phyloP scores from a whole-genome alignment of 2,888 invertebrate genomes.

The Sialis lutaria region DNA sequence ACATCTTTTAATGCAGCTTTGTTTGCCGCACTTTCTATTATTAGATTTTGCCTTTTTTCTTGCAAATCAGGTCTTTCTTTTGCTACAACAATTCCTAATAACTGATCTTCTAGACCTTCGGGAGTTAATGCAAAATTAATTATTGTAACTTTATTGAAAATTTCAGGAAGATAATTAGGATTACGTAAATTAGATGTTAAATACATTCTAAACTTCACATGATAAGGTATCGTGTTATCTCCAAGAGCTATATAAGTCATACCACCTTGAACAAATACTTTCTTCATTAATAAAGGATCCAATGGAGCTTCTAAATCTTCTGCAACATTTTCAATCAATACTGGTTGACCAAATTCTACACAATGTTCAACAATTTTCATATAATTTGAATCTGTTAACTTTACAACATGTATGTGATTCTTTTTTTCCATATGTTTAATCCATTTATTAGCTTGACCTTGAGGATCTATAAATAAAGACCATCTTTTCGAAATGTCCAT shows the following conservation, averaged over 20 bases:
- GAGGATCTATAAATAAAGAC: slow-evolving; percentile 72
- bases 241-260: slow-evolving; percentile 60
- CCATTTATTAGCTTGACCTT: slow-evolving; percentile 75
- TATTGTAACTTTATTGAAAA: slow-evolving; percentile 66
- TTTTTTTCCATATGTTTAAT: slow-evolving; percentile 66
- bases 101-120: slow-evolving; percentile 68
- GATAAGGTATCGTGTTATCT: slow-evolving; percentile 61
- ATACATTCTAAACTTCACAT: slow-evolving; percentile 57
- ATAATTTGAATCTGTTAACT: slow-evolving; percentile 57
- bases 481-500: slow-evolving; percentile 60
- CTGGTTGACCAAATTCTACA: slow-evolving; percentile 59
- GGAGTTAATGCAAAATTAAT: slow-evolving; percentile 72
- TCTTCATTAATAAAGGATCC: slow-evolving; percentile 58
- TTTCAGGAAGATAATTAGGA: slow-evolving; percentile 72
- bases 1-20: slow-evolving; percentile 64
- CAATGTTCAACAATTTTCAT: slow-evolving; percentile 58
- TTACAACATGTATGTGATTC: slow-evolving; percentile 50
- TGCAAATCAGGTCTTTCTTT: slow-evolving; percentile 73
- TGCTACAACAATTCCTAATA: slow-evolving; percentile 68
- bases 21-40: slow-evolving; percentile 64
- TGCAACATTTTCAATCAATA: slow-evolving; percentile 56
- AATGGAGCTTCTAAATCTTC: slow-evolving; percentile 65
- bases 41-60: slow-evolving; percentile 60
- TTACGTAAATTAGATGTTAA: slow-evolving; percentile 70
- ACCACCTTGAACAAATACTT: slow-evolving; percentile 56